Base-by-base conservation (phyloP, 2,113 vertebrate species). In the Poeciliopsis occidentalis region DNA sequence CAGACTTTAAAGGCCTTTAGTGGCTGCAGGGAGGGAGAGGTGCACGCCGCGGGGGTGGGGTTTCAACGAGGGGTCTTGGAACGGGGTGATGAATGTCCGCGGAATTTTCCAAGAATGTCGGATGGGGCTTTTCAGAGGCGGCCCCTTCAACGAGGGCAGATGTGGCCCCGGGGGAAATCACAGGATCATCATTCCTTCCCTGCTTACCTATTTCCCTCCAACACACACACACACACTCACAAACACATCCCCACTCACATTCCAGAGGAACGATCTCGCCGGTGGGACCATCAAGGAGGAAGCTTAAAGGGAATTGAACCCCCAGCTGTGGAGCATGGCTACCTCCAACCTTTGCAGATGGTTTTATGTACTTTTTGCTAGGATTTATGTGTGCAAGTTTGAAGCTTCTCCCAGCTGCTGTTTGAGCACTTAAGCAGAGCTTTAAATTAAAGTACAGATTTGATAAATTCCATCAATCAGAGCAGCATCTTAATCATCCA, bases 41-140 rank as follows among this genome's bases (percentile, higher is more conserved):
- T 41, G 4, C 30, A 73, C 65, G 17, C 64, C 1, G 15, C 44
- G 79, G 47, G 60, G 71, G 34, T 37, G 34, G 71, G 71, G 72
- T 13, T 31, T 62, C 73, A 65, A 39, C 81, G 71, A 76, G 80
- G 77, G 81, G 76, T 86, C 71, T 78, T 41, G 68, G 82, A 84
- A 65, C 4, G 68, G 57, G 47, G 61, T 86, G 86, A 85, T 89
- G 79, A 88, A 90, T 87, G 81, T 75, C 78, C 64, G 24, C 4
- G 84, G 88, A 91, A 91, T 90, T 82, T 80, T 88, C 64, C 81
- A 71, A 89, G 88, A 92, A 93, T 92, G 90, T 86, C 11, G 11
- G 85, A 87, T 51, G 57, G 77, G 74, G 75, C 68, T 84, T 84
- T 87, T 87, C 79, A 60, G 73, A 78, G 83, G 78, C 67, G 74